These are phyloP conservation scores for Phyllopteryx taeniolatus DNA, from an alignment of 2,113 vertebrate genomes.

Conservation along the genomic window DNA sequence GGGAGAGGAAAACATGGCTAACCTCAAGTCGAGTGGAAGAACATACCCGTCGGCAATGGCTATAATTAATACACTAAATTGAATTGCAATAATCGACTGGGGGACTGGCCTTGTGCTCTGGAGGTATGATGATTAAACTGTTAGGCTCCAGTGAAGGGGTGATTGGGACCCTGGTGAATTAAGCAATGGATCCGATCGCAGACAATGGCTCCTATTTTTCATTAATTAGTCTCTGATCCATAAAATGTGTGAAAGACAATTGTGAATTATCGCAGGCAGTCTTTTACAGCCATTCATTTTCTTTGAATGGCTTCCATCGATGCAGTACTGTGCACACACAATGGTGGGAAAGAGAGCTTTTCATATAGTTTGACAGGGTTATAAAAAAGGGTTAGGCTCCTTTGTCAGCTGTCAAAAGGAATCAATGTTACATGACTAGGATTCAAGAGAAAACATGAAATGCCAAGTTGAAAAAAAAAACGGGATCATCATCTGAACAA, in stretches of 20 bases:
- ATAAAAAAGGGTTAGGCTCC: constrained; percentile 47
- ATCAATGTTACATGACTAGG: constrained; percentile 37
- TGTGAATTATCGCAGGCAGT: constrained; percentile 66
- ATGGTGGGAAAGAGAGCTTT: neutral
- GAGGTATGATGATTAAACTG: constrained; percentile 76
- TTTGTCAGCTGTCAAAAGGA: constrained; percentile 54
- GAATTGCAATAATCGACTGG: constrained; percentile 75
- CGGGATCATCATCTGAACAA: neutral
- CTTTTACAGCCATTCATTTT: constrained; percentile 69
- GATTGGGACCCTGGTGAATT: constrained; percentile 70
- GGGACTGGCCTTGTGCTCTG: constrained; percentile 68
- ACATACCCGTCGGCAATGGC: constrained; percentile 65
- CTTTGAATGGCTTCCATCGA: constrained; percentile 59
- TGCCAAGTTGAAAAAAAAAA: constrained; percentile 13
- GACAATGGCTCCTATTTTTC: constrained; percentile 72
- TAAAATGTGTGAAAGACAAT: constrained; percentile 72
- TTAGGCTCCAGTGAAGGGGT: constrained; percentile 68
- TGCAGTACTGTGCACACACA: constrained; percentile 56
- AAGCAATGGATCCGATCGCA: constrained; percentile 69
- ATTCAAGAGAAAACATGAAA: constrained; percentile 36
- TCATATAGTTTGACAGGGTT: neutral
- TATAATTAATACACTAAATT: constrained; percentile 80
- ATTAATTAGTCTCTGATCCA: constrained; percentile 74
- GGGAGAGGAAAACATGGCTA: constrained; percentile 48
- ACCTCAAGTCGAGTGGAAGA: constrained; percentile 54